Evolutionary conservation across 1,140 invertebrate genomes (phyloP).

Genomic region (Drosophila repletoides): DNA sequence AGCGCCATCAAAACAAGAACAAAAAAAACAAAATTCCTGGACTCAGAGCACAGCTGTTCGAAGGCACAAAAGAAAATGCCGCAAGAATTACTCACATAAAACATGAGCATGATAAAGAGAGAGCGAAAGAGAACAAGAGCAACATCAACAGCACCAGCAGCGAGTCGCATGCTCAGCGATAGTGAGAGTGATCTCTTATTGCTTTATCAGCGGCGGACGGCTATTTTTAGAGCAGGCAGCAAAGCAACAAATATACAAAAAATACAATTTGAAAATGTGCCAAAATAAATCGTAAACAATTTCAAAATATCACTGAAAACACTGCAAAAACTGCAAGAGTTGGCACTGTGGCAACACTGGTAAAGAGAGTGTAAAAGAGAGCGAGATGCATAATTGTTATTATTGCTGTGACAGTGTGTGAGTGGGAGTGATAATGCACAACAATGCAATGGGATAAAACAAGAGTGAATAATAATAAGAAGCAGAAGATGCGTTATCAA

Average conservation of each 20-base stretch:
- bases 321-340: conserved; percentile 7
- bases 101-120: conserved; percentile 3
- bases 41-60: conserved; percentile 39
- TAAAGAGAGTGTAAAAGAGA: neutral
- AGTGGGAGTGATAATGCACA: conserved; percentile 48
- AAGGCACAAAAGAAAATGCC: conserved; percentile 23
- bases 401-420: conserved; percentile 10
- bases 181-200: conserved; percentile 64
- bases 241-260: conserved; percentile 31
- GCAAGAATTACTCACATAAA: conserved; percentile 30
- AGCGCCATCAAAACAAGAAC: conserved; percentile 28
- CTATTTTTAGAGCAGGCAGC: conserved; percentile 44
- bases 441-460: conserved; percentile 43
- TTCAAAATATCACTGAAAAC: conserved; percentile 13
- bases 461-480: conserved; percentile 40
- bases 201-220: conserved; percentile 54
- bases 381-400: conserved; percentile 19
- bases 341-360: conserved; percentile 34
- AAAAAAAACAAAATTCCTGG: no score
- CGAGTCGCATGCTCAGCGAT: conserved; percentile 20
- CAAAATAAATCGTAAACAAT: conserved; percentile 26
- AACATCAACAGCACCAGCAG: neutral
- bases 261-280: conserved; percentile 18
- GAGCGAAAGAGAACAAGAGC: neutral
- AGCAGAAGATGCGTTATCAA: conserved; percentile 30